These are phyloP conservation scores for Okamejei kenojei DNA, from an alignment of 2,797 vertebrate genomes.

Conservation along the genomic window DNA sequence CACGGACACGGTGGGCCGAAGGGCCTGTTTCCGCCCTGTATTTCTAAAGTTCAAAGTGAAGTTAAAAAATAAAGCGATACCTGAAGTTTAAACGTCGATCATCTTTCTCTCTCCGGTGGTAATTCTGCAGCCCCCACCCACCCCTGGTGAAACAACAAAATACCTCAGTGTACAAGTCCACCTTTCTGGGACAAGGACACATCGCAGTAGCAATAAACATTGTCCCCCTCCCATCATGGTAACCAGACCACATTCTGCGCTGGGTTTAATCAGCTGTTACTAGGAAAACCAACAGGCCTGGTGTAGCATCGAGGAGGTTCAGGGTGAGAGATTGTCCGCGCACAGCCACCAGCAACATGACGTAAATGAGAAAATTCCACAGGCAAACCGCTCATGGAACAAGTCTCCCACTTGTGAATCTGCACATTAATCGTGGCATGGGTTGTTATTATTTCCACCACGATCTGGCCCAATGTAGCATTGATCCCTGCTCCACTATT, in stretches of 20 bases:
- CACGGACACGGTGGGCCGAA: no score
- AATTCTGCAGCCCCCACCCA: no score
- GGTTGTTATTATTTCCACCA: background rate
- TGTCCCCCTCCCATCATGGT: background rate
- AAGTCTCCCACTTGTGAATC: background rate
- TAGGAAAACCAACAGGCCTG: background rate
- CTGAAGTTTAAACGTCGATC: no score
- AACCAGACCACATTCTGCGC: background rate
- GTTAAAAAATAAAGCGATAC: background rate
- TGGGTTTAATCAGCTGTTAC: background rate
- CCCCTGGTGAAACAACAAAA: background rate
- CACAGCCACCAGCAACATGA: background rate
- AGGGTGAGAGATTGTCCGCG: background rate
- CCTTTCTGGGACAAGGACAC: background rate
- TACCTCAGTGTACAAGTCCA: background rate
- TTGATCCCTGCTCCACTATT: no score
- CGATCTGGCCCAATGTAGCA: background rate
- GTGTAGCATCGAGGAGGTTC: background rate
- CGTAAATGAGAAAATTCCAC: background rate
- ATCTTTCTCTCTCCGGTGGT: no score
- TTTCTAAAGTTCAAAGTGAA: no score
- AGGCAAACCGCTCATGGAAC: no score
- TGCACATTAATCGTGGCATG: background rate
- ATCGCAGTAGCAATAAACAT: background rate
- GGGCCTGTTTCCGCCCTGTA: no score